Base-by-base conservation (phyloP, 2,888 invertebrate genomes). In the Latrodectus elegans region DNA sequence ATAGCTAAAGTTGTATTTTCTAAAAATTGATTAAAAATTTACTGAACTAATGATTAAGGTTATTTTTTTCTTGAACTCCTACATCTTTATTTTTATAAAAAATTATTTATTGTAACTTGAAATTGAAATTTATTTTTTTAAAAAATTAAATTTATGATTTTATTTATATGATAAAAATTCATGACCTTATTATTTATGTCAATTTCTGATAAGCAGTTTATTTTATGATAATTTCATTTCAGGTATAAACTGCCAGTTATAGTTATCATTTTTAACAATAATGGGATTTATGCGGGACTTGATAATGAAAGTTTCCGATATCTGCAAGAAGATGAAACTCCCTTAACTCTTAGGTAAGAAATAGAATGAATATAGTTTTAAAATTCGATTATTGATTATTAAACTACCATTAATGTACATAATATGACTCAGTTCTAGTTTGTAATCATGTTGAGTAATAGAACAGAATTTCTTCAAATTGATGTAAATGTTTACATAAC, bases 261-360 rank as follows among this genome's bases (percentile, higher is more conserved):
- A 60, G 95, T 98, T 85, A 94, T 99, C 4, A 95, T 99, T 89
- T 95, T 99, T 9, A 99, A 99, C 93, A 99, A 99, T 93, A 97
- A 96, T 91, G 99, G 99, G 38, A 99, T 99, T 91, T 97, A 97
- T 92, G 95, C 95, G 77, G 99, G 99, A 9, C 94, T 98, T 89
- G 95, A 96, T 91, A 93, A 94, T 89, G 95, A 96, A 26, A 94
- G 95, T 11, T 96, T 95, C 93, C 93, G 94, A 65, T 95, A 72
- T 94, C 97, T 71, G 71, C 90, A 49, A 26, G 81, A 85, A 12
- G 74, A 75, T 53, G 80, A 72, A 9, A 51, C 64, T 3, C 82
- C 87, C 53, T 55, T 83, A 64, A 78, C 74, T n/a, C 78, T 86
- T 10, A 79, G 82, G 89, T 89, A 72, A 81, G 53, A 4, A 38